Evolutionary conservation across 2,888 invertebrate species (phyloP).

Genomic region (Melitaea athalia): DNA sequence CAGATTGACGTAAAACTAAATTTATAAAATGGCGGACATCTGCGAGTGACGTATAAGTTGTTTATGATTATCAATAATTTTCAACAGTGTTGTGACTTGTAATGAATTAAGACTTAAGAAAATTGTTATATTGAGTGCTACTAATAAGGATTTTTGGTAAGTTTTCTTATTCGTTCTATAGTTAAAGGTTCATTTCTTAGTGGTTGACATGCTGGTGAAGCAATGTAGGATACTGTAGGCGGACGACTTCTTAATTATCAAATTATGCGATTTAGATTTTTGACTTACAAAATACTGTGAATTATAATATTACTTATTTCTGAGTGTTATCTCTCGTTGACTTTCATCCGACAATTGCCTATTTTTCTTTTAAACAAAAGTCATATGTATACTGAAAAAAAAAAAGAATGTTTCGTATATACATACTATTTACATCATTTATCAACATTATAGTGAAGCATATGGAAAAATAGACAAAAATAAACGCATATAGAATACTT

Average conservation of each 20-base stretch:
- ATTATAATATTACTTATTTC: neutral
- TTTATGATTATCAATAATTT: constrained; percentile 65
- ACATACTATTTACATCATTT: no score
- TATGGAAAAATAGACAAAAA: neutral
- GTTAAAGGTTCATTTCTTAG: constrained; percentile 21
- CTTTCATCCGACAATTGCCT: neutral
- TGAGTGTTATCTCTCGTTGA: neutral
- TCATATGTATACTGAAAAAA: neutral
- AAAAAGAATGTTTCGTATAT: neutral
- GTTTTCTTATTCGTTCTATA: constrained; percentile 36
- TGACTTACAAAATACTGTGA: neutral
- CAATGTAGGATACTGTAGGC: constrained; percentile 61
- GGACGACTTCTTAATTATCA: constrained; percentile 46
- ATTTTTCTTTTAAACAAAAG: no score
- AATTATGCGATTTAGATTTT: constrained; percentile 9
- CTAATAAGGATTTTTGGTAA: constrained; percentile 50
- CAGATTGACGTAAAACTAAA: constrained; percentile 45
- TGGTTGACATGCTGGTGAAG: constrained; percentile 46
- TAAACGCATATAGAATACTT: neutral
- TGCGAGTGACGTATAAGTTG: constrained; percentile 78
- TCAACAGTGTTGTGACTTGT: constrained; percentile 56
- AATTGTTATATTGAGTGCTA: constrained; percentile 11
- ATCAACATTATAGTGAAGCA: no score
- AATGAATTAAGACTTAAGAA: constrained; percentile 54
- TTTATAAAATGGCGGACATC: constrained; percentile 76